These are phyloP conservation scores for Thalassaphorura encarpata DNA, from an alignment of 1,140 invertebrate species.

Conservation along the genomic window DNA sequence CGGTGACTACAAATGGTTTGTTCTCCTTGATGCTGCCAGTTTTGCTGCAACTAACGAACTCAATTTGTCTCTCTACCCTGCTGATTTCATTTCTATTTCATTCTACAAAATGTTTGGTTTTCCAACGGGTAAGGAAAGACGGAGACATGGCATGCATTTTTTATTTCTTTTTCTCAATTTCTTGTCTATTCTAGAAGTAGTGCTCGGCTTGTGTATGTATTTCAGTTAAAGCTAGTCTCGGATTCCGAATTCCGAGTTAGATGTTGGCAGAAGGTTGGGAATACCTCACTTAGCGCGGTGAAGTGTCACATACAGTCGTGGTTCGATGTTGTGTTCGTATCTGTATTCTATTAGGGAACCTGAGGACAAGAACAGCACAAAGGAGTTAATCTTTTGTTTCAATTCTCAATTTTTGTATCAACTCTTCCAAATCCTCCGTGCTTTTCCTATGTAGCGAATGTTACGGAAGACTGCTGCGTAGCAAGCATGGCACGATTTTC, in stretches of 20 bases:
- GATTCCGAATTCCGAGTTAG: background rate
- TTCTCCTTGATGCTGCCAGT: conserved; percentile 75
- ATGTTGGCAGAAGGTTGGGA: background rate
- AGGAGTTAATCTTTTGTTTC: no score
- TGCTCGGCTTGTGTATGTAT: no score
- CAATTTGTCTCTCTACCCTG: conserved; percentile 57
- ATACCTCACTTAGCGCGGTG: background rate
- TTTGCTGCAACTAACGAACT: conserved; percentile 68
- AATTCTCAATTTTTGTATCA: no score
- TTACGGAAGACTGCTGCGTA: no score
- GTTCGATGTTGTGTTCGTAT: background rate
- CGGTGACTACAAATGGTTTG: conserved; percentile 51
- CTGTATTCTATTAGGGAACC: no score
- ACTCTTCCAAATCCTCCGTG: no score
- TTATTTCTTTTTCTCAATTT: no score
- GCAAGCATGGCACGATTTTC: no score
- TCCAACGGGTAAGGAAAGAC: conserved; percentile 57
- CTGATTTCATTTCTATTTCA: conserved; percentile 84
- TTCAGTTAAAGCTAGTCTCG: background rate
- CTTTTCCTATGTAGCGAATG: no score
- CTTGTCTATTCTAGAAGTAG: no score
- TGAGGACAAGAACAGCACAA: no score
- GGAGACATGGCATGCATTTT: background rate
- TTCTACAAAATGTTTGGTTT: conserved; percentile 99
- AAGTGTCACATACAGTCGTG: background rate